Evolutionary conservation across 2,113 vertebrate genomes (phyloP), one percentile per base, ranked within the genome.

Genomic region (Pongo abelii): DNA sequence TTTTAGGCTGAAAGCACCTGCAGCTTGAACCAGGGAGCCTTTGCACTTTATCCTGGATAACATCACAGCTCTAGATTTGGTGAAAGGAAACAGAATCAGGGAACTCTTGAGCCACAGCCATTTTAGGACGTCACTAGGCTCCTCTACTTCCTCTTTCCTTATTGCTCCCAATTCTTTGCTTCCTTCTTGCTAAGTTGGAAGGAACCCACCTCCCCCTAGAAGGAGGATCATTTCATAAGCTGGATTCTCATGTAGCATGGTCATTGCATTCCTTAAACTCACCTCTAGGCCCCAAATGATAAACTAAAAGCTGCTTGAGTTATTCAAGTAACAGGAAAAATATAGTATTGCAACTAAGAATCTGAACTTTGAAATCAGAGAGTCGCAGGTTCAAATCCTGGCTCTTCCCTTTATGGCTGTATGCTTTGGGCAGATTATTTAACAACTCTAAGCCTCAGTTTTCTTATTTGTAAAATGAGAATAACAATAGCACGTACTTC

Each of bases 381-480:
- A 70, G 32, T 35, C 22, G 88, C 7, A 16, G 17, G 22, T 78
- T 93, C 55, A 55, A 69, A 75, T 83, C 27, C 3, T 20, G 6
- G n/a, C 11, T 32, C 20, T n/a, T 81, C 13, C 11, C 55, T 86
- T 89, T 59, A 23, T 22, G 74, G 38, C 27, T 89, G 32, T 35
- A 40, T 27, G 46, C 72, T 64, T 93, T 61, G 48, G 64, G 32
- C 3, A 25, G 80, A 86, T 38, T 50, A 7, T 48, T 96, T 84
- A 52, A 43, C 7, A 3, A 38, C 5, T 9, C 1, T 77, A 17
- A 70, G 40, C 57, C 46, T 95, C 61, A 55, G 8, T 94, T 95
- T 75, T 32, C 12, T 92, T 81, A 67, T 78, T 38, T 91, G n/a
- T 70, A 70, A 92, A 95, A 75, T 6, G 46, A 92, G 46, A 84